These are phyloP conservation scores for Ceriagrion tenellum DNA, from an alignment of 2,888 invertebrate genomes.

Conservation along the genomic window DNA sequence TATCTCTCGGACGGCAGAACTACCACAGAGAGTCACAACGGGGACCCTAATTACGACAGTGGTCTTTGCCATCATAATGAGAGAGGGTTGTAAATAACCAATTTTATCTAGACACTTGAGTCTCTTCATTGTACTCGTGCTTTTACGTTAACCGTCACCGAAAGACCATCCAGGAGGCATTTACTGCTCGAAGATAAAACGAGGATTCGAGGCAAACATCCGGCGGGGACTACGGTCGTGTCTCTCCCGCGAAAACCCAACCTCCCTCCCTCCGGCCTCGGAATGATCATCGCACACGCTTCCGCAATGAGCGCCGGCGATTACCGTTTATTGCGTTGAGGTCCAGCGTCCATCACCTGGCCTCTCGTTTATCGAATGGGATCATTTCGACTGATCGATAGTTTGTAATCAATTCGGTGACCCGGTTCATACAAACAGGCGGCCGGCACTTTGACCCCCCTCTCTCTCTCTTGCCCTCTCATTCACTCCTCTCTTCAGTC, in stretches of 20 bases:
- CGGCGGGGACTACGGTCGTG: not conserved
- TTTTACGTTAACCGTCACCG: not conserved
- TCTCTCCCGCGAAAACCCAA: no score
- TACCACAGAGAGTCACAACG: not conserved
- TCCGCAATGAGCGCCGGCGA: conserved; percentile 16
- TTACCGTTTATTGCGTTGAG: conserved; percentile 32
- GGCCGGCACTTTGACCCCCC: not conserved
- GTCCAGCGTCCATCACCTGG: conserved; percentile 36
- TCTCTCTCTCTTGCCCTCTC: not conserved
- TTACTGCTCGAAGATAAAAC: not conserved
- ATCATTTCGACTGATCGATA: conserved; percentile 38
- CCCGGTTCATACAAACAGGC: conserved; percentile 5
- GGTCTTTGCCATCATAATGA: not conserved
- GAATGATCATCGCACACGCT: conserved; percentile 20
- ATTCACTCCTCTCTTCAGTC: not conserved
- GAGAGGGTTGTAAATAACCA: not conserved
- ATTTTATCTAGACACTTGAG: not conserved
- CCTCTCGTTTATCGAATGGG: not conserved
- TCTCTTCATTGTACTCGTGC: not conserved
- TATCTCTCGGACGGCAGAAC: not conserved
- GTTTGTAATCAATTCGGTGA: conserved; percentile 56
- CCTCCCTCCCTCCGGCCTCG: not conserved
- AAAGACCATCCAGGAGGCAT: not conserved
- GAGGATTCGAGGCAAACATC: not conserved
- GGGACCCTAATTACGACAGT: not conserved